A percentile compares a stretch with the other conserved stretches of the same genome.
Conservation (phyloP, 2,888 invertebrate genomes). For the Leptinotarsa peninsularis region DNA sequence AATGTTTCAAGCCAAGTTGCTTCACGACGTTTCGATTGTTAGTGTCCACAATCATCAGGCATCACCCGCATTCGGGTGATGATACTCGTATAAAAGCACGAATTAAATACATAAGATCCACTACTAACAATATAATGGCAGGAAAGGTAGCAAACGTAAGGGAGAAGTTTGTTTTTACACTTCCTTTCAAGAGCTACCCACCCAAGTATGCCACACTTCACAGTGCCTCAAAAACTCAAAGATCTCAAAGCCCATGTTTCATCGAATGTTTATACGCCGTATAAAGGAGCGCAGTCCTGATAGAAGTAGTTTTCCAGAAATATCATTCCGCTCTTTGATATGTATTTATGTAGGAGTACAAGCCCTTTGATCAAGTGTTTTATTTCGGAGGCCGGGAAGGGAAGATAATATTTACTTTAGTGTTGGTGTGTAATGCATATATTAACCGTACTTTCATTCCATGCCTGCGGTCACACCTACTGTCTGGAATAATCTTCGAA, state of each 20-base stretch:
- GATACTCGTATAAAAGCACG: too few relatives aligned
- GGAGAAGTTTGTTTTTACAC: too few relatives aligned
- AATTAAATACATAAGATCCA: too few relatives aligned
- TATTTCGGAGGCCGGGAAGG: background rate
- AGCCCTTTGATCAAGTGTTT: conserved; percentile 12
- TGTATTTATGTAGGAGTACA: conserved; percentile 7
- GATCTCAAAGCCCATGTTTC: background rate
- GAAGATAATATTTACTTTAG: conserved; percentile 9
- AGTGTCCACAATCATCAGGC: too few relatives aligned
- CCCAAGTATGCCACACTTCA: too few relatives aligned
- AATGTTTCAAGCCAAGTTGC: too few relatives aligned
- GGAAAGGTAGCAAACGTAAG: too few relatives aligned
- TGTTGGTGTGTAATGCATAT: conserved; percentile 6
- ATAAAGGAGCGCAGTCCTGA: background rate
- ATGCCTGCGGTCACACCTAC: background rate
- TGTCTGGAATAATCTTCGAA: background rate
- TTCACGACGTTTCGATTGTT: too few relatives aligned
- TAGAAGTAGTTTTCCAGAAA: background rate
- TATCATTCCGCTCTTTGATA: background rate
- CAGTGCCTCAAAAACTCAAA: too few relatives aligned
- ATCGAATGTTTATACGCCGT: background rate
- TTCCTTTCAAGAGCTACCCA: too few relatives aligned
- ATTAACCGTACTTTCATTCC: background rate
- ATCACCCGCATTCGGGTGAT: too few relatives aligned
- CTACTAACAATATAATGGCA: too few relatives aligned